phyloP scores from a whole-genome alignment of 2,888 invertebrate species.

The Tridacna crocea region DNA sequence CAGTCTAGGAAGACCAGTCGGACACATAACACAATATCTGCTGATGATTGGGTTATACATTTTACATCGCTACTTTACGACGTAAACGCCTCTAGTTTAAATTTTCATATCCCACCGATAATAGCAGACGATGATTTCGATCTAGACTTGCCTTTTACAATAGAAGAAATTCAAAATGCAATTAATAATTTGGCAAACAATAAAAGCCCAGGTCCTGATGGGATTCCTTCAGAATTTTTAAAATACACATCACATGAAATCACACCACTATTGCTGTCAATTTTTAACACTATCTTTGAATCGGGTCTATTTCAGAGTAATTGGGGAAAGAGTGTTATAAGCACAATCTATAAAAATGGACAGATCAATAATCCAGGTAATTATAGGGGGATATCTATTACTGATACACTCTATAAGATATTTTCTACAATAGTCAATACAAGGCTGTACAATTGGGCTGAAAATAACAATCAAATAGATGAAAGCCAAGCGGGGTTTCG shows the following conservation, averaged over 20 bases:
- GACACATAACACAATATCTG: too few relatives aligned
- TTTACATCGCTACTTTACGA: too few relatives aligned
- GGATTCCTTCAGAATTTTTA: constrained; percentile 17
- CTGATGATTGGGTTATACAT: too few relatives aligned
- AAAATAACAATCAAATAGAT: constrained; percentile 9
- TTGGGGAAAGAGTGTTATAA: too few relatives aligned
- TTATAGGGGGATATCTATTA: neutral
- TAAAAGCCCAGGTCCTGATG: constrained; percentile 20
- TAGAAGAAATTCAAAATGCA: neutral
- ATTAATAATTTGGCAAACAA: neutral
- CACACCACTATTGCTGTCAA: neutral
- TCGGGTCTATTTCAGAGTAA: neutral
- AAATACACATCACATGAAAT: neutral
- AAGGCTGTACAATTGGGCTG: constrained; percentile 1
- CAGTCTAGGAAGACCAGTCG: too few relatives aligned
- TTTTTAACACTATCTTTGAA: constrained; percentile 3
- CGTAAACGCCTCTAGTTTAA: too few relatives aligned
- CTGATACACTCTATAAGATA: neutral
- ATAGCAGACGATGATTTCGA: neutral
- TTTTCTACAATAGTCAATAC: neutral
- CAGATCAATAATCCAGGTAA: constrained; percentile 1
- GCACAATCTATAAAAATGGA: neutral
- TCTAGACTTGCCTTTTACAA: neutral
- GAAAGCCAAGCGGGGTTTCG: constrained; percentile 7
- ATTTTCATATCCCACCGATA: too few relatives aligned